Conservation (phyloP, 1,140 invertebrate species). For the Drosophila nigrodunni region DNA sequence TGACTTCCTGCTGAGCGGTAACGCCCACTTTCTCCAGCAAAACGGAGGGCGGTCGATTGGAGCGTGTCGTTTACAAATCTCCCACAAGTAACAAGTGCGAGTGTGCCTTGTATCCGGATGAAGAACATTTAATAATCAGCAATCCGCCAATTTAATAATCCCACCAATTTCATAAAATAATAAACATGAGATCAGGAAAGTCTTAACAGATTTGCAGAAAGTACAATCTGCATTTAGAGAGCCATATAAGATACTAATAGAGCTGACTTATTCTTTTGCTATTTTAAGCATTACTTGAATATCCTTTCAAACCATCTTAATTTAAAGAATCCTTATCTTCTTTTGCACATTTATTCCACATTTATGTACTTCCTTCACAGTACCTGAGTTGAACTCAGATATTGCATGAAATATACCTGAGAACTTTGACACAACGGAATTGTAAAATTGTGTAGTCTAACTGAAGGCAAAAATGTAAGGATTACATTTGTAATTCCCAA, state of each 20-base stretch:
- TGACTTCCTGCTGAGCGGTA: constrained; percentile 66
- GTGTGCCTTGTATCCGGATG: constrained; percentile 25
- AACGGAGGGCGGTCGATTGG: constrained; percentile 6
- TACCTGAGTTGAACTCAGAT: background rate
- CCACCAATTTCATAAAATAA: background rate
- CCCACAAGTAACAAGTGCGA: constrained; percentile 26
- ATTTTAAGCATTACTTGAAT: too few species aligned
- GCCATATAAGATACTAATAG: too few species aligned
- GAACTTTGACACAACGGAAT: background rate
- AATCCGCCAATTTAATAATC: constrained; percentile 15
- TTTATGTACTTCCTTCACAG: too few species aligned
- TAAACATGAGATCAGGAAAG: too few species aligned
- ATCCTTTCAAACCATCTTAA: too few species aligned
- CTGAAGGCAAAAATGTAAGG: background rate
- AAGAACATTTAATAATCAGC: background rate
- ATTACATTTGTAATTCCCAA: constrained; percentile 52
- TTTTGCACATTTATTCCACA: too few species aligned
- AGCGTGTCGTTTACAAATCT: constrained; percentile 57
- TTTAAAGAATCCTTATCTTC: too few species aligned
- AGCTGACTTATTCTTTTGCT: too few species aligned
- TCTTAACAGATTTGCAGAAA: too few species aligned
- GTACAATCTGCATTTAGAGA: too few species aligned
- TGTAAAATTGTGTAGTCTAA: background rate
- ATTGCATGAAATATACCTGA: background rate
- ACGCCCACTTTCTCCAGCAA: constrained; percentile 49